phyloP scores from a whole-genome alignment of 2,888 invertebrate species.

The Brenthis ino region DNA sequence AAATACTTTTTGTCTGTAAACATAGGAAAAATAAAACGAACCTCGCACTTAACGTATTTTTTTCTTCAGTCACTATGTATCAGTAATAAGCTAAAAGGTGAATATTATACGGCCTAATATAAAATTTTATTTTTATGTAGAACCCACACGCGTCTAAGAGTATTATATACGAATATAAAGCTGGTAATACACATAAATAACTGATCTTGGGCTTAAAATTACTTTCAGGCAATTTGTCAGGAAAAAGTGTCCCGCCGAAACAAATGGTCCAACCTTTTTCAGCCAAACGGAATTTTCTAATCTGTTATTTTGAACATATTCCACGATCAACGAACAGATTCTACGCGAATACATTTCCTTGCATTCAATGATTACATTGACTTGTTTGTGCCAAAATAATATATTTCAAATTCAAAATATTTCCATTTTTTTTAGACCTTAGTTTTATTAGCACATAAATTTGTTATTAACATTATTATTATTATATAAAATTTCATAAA shows the following conservation, averaged over 20 bases:
- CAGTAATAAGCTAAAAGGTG: conserved; percentile 25
- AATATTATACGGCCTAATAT: conserved; percentile 28
- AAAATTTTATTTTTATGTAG: conserved; percentile 31
- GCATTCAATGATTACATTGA: conserved; percentile 6
- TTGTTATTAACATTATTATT: too few relatives aligned
- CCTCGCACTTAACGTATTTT: neutral
- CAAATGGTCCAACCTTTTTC: conserved; percentile 74
- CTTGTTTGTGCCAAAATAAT: neutral
- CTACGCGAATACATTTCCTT: conserved; percentile 1
- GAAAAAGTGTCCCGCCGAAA: conserved; percentile 69
- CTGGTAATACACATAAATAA: conserved; percentile 72
- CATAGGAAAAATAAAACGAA: conserved; percentile 4
- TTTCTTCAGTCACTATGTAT: neutral
- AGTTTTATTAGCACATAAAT: too few relatives aligned
- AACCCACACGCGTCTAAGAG: conserved; percentile 31
- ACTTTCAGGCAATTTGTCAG: conserved; percentile 78
- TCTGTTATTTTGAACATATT: conserved; percentile 57
- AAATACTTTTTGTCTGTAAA: too few relatives aligned
- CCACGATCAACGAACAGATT: conserved; percentile 15
- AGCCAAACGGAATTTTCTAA: conserved; percentile 66
- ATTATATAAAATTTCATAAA: too few relatives aligned
- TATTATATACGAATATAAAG: conserved; percentile 35
- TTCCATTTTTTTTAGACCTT: too few relatives aligned
- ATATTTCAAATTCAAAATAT: too few relatives aligned
- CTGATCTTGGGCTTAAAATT: conserved; percentile 73